Base-by-base conservation (phyloP, 2,888 invertebrate genomes). In the Proisotoma minuta region DNA sequence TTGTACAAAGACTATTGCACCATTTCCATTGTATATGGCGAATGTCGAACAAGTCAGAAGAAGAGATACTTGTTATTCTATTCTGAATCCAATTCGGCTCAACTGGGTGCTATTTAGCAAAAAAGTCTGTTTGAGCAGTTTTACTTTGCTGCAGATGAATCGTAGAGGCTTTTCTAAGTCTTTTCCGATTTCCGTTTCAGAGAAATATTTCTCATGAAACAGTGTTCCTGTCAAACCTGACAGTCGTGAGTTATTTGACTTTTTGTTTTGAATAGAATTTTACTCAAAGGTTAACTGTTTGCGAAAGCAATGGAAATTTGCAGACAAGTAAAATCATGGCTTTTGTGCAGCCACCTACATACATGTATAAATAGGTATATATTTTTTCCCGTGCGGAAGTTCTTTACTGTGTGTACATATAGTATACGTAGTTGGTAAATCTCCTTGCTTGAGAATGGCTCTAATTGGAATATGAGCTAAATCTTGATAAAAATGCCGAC, bases 131-230 rank as follows among this genome's bases (percentile, higher is more conserved):
- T 43, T 43, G 8, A 34, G 34, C 34, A 10, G 8, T 34, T 34
- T 18, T 5, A 18, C 43, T 15, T 43, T 15, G 20, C 43, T 43
- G 43, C 43, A 43, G 43, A 43, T 43, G 43, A 43, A 43, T 43
- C 43, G 43, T 43, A 20, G 18, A 43, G 34, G 43, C 43, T n/a
- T n/a, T 43, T 5, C 12, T 51, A 51, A 51, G 51, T 28, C 20
- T 51, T 51, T 26, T 51, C 51, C 51, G 51, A 51, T 51, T 51
- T 51, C 51, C 51, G 51, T 27, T 51, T 51, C 51, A 26, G n/a
- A 27, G 51, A 27, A 43, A 43, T 26, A 27, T 27, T 27, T 24
- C 27, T 51, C 28, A n/a, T 12, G 27, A 51, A 27, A 8, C 27
- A 24, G 24, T 26, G 8, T 51, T 12, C 51, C 24, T n/a, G n/a